Evolutionary conservation across 2,113 vertebrate genomes (phyloP).

Genomic region (Lophura nycthemera): DNA sequence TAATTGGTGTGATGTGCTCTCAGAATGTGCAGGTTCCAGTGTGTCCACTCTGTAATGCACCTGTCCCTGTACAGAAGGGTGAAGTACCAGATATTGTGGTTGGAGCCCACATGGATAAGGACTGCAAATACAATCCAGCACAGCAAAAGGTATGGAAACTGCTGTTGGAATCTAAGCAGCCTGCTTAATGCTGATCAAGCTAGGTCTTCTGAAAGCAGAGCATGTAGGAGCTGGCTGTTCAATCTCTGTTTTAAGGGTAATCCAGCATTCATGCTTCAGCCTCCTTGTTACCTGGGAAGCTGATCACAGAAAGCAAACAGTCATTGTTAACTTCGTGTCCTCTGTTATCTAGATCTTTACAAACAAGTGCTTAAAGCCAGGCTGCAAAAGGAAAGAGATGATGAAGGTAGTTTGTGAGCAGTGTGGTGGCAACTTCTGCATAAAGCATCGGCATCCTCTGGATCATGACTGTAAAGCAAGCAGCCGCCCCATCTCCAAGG

Average conservation of each 20-base stretch:
- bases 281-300: background rate
- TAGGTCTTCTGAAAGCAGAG: background rate
- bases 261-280: background rate
- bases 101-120: constrained; percentile 89
- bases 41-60: constrained; percentile 88
- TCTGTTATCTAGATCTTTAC: constrained; percentile 85
- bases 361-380: constrained; percentile 87
- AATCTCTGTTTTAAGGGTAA: rapidly evolving
- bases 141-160: constrained; percentile 82
- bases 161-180: background rate
- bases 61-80: constrained; percentile 87
- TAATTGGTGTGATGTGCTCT: background rate
- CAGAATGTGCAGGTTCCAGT: constrained; percentile 94
- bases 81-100: constrained; percentile 90
- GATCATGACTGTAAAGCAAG: constrained; percentile 87
- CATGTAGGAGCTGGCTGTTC: background rate
- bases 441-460: constrained; percentile 90
- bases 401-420: constrained; percentile 87
- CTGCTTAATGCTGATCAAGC: background rate
- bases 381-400: constrained; percentile 94
- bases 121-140: constrained; percentile 85
- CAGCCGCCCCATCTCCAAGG: constrained; percentile 70
- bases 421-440: constrained; percentile 89
- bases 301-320: background rate
- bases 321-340: background rate